Evolutionary conservation across 1,140 invertebrate genomes (phyloP).

Genomic region (Drosophila gunungcola): DNA sequence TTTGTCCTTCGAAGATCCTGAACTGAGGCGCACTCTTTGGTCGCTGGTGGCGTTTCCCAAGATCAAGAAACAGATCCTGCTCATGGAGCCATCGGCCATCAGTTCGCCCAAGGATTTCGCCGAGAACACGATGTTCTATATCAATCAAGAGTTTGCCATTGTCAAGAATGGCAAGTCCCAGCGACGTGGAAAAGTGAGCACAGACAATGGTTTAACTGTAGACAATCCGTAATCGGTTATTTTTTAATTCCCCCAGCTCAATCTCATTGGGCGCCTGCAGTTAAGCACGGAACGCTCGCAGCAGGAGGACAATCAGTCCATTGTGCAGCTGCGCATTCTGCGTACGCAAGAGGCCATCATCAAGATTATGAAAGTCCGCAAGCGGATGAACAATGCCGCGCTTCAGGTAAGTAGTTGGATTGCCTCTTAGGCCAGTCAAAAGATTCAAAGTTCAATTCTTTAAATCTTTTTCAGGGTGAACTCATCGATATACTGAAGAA

Average conservation of each 20-base stretch:
- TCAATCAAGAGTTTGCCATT: constrained; percentile 97
- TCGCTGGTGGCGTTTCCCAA: constrained; percentile 98
- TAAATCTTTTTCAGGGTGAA: constrained; percentile 88
- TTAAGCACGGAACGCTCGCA: constrained; percentile 97
- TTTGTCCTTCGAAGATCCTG: constrained; percentile 88
- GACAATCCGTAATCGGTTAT: neutral
- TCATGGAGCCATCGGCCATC: constrained; percentile 90
- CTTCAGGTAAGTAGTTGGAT: constrained; percentile 88
- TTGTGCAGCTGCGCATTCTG: constrained; percentile 97
- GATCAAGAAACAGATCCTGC: constrained; percentile 95
- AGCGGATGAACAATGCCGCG: constrained; percentile 96
- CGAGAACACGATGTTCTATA: constrained; percentile 97
- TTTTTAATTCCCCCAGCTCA: constrained; percentile 85
- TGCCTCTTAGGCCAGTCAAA: neutral
- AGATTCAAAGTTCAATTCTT: neutral
- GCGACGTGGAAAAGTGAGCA: constrained; percentile 93
- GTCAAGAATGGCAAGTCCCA: constrained; percentile 97
- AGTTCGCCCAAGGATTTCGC: constrained; percentile 96
- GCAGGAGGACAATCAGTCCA: constrained; percentile 98
- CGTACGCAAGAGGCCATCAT: constrained; percentile 98
- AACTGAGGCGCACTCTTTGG: constrained; percentile 98
- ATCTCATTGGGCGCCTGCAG: constrained; percentile 97
- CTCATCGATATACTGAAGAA: constrained; percentile 99
- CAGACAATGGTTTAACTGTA: neutral
- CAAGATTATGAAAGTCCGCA: constrained; percentile 99